Percentiles rank a stretch among this genome's conserved stretches.
These are phyloP conservation scores for Poeciliopsis turneri DNA, from an alignment of 2,797 vertebrate genomes.

Conservation along the genomic window DNA sequence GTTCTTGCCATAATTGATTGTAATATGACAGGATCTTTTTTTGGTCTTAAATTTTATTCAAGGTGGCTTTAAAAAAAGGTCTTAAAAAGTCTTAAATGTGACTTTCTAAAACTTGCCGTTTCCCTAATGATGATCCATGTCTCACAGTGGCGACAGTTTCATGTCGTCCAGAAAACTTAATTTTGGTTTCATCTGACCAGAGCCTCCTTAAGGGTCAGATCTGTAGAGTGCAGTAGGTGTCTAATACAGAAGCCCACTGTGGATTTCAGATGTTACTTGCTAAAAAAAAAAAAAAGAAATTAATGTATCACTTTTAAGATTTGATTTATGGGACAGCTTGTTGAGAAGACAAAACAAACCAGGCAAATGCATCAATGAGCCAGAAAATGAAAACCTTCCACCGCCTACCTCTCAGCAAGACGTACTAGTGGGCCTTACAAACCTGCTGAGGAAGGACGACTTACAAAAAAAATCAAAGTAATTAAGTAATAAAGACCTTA, in stretches of 20 bases:
- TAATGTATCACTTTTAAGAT: background rate
- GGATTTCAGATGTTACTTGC: background rate
- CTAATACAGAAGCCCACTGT: background rate
- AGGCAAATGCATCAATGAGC: background rate
- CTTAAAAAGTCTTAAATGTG: too few relatives aligned
- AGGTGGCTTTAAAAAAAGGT: too few relatives aligned
- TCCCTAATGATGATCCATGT: background rate
- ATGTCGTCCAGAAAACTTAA: background rate
- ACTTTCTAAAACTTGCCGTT: too few relatives aligned
- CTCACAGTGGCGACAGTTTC: background rate
- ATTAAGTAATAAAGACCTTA: background rate
- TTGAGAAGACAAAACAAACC: background rate
- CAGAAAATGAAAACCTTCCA: constrained; percentile 5
- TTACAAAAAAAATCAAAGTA: background rate
- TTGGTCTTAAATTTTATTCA: too few relatives aligned
- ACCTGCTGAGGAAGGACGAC: background rate
- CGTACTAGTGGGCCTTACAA: background rate
- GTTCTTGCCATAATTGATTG: too few relatives aligned
- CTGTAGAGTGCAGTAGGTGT: background rate
- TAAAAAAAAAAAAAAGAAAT: too few relatives aligned
- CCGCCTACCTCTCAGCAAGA: background rate
- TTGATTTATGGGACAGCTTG: constrained; percentile 2
- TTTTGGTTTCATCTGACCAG: background rate
- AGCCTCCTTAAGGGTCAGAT: background rate
- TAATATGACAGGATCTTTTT: too few relatives aligned